phyloP scores from a whole-genome alignment of 2,113 vertebrate species.

The Hippocampus abdominalis region DNA sequence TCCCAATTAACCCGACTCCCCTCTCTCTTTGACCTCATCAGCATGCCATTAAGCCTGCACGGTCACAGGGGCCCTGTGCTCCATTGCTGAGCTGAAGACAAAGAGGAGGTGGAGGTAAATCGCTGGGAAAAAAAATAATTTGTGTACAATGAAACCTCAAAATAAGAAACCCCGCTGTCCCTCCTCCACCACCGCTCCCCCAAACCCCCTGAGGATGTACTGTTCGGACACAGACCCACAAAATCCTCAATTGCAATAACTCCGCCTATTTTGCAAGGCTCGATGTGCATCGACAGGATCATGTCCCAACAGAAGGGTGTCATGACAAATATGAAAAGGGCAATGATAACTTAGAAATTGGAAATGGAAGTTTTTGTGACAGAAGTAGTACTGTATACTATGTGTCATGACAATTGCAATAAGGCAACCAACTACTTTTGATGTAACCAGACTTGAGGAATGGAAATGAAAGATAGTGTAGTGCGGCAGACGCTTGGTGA shows the following conservation, averaged over 20 bases:
- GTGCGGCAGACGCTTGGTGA: no score
- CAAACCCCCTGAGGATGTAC: background rate
- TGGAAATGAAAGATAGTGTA: no score
- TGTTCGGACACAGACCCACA: background rate
- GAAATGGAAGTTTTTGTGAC: background rate
- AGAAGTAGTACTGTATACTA: background rate
- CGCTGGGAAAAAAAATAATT: conserved; percentile 1
- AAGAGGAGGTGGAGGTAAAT: conserved; percentile 2
- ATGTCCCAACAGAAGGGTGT: background rate
- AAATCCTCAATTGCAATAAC: background rate
- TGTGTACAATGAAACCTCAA: conserved; percentile 3
- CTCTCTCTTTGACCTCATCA: conserved; percentile 72
- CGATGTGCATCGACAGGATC: background rate
- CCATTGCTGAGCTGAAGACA: conserved; percentile 39
- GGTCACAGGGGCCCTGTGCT: conserved; percentile 59
- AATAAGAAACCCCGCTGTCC: background rate
- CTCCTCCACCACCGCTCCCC: no score
- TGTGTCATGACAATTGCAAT: no score
- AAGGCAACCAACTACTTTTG: no score
- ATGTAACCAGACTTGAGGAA: no score
- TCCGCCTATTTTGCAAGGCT: background rate
- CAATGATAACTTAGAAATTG: background rate
- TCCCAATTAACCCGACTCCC: conserved; percentile 72
- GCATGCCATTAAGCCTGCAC: conserved; percentile 54
- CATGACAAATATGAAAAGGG: background rate